A percentile compares a stretch with the other conserved stretches of the same genome.
These are phyloP conservation scores for Drosophila nr. medialis DNA, from an alignment of 2,888 invertebrate species.

Conservation along the genomic window DNA sequence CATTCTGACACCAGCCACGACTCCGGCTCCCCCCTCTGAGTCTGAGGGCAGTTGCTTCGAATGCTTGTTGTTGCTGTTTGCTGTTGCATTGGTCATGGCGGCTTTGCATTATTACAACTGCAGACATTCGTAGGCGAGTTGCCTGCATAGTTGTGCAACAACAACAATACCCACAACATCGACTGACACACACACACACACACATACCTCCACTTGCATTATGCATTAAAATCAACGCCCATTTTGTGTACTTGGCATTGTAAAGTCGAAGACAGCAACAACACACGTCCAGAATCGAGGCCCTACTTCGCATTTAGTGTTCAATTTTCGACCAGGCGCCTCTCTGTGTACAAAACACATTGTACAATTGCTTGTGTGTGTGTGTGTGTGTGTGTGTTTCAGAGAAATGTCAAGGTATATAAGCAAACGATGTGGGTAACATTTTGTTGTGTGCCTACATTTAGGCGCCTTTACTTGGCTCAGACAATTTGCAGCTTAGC, in stretches of 20 bases:
- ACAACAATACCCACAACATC: slow-evolving; percentile 5
- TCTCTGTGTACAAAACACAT: slow-evolving; percentile 3
- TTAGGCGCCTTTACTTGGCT: slow-evolving; percentile 48
- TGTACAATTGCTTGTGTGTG: neutral
- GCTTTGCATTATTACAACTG: slow-evolving; percentile 72
- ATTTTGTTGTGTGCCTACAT: slow-evolving; percentile 45
- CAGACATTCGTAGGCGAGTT: slow-evolving; percentile 59
- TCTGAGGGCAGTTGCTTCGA: slow-evolving; percentile 53
- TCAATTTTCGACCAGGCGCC: slow-evolving; percentile 40
- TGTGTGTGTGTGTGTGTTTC: slow-evolving; percentile 1
- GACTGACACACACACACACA: slow-evolving; percentile 14
- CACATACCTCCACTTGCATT: slow-evolving; percentile 66
- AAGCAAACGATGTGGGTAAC: slow-evolving; percentile 13
- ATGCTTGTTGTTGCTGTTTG: slow-evolving; percentile 40
- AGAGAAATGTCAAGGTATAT: slow-evolving; percentile 47
- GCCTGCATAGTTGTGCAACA: slow-evolving; percentile 45
- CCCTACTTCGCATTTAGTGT: slow-evolving; percentile 37
- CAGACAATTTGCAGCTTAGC: slow-evolving; percentile 23
- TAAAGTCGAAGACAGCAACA: slow-evolving; percentile 60
- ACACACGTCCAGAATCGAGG: slow-evolving; percentile 32
- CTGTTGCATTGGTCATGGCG: slow-evolving; percentile 60
- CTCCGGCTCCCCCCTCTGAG: slow-evolving; percentile 21
- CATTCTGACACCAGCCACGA: slow-evolving; percentile 16
- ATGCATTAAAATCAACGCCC: slow-evolving; percentile 83
- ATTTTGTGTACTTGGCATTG: slow-evolving; percentile 68